phyloP scores from a whole-genome alignment of 2,888 invertebrate genomes.

The Teleogryllus oceanicus region DNA sequence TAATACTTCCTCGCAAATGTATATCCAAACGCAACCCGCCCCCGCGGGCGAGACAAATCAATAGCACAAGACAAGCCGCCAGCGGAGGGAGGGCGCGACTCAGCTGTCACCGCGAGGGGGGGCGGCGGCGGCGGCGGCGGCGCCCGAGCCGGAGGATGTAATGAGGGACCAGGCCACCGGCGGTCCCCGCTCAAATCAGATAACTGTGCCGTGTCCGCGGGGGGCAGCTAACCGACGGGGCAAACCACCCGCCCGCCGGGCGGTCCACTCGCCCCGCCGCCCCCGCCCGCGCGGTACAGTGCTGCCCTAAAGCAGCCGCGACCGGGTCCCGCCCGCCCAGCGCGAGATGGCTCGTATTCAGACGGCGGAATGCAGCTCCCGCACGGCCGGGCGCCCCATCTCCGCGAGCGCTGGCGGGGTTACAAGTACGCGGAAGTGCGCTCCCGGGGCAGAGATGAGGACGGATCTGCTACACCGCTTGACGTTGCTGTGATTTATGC shows the following conservation, averaged over 20 bases:
- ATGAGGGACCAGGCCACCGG: not conserved
- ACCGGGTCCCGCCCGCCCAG: not conserved
- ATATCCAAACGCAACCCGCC: too few species aligned
- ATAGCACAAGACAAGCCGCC: too few species aligned
- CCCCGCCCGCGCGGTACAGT: not conserved
- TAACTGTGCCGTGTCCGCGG: conserved; percentile 25
- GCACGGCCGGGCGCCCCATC: too few species aligned
- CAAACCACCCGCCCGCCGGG: conserved; percentile 22
- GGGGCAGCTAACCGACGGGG: conserved; percentile 26
- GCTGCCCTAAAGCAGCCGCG: not conserved
- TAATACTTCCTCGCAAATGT: too few species aligned
- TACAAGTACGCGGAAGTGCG: too few species aligned
- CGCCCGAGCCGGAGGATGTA: not conserved
- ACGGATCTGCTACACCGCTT: too few species aligned
- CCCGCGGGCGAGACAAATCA: too few species aligned
- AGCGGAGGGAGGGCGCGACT: too few species aligned
- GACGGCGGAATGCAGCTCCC: not conserved
- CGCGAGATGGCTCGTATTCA: not conserved
- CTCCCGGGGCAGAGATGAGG: too few species aligned
- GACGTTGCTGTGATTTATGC: too few species aligned
- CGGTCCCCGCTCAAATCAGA: conserved; percentile 25
- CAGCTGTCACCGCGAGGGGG: not conserved
- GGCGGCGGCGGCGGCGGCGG: not conserved
- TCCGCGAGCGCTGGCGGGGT: too few species aligned
- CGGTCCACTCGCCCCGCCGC: not conserved